phyloP scores from a whole-genome alignment of 92 coral and sea anemone genomes.

The Scolanthus callimorphus region DNA sequence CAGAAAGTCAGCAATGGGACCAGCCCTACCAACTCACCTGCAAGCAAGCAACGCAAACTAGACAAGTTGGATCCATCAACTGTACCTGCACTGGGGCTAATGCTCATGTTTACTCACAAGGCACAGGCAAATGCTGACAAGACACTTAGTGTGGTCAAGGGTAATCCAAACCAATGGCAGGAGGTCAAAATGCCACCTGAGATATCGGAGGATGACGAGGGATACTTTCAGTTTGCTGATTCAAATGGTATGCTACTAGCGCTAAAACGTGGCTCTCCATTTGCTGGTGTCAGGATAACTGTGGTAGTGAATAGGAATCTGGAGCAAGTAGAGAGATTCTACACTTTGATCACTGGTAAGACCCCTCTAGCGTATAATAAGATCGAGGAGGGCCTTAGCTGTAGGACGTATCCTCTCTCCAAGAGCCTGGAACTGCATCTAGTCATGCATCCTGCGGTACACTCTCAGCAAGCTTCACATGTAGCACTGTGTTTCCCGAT shows the following conservation, averaged over 20 bases:
- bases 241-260: slow-evolving; percentile 52
- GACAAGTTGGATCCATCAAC: slow-evolving; percentile 18
- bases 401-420: slow-evolving; percentile 73
- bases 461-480: slow-evolving; percentile 40
- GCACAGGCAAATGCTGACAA: slow-evolving; percentile 72
- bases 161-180: slow-evolving; percentile 43
- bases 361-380: slow-evolving; percentile 70
- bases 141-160: slow-evolving; percentile 39
- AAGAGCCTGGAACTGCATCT: slow-evolving; percentile 71
- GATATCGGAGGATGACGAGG: slow-evolving; percentile 63
- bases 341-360: slow-evolving; percentile 71
- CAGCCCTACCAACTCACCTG: slow-evolving; percentile 64
- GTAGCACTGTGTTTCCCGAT: slow-evolving; percentile 71
- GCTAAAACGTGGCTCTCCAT: slow-evolving; percentile 58
- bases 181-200: slow-evolving; percentile 44
- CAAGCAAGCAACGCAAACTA: slow-evolving; percentile 51
- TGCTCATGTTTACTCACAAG: slow-evolving; percentile 71
- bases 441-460: slow-evolving; percentile 57
- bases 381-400: slow-evolving; percentile 77
- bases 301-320: slow-evolving; percentile 66
- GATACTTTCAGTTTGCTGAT: slow-evolving; percentile 39
- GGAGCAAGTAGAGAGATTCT: slow-evolving; percentile 77
- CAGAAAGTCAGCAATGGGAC: slow-evolving; percentile 50
- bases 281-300: slow-evolving; percentile 67
- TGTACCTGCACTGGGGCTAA: slow-evolving; percentile 58